Conservation (phyloP, 2,888 invertebrate genomes). For the Oscheius sp. region DNA sequence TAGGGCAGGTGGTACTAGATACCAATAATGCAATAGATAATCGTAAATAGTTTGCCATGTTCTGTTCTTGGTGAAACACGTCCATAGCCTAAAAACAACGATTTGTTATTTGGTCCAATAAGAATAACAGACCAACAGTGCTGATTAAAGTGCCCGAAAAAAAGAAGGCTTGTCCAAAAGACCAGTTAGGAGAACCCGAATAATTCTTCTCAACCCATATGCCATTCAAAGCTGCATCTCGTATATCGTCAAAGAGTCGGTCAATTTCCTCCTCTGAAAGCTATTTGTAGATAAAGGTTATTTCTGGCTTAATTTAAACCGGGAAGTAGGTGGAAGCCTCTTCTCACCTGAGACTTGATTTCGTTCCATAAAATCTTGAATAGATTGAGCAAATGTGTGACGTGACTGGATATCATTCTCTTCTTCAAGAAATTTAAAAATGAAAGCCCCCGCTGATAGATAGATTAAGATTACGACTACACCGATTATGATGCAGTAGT, state of each 20-base stretch:
- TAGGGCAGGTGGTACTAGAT: not conserved
- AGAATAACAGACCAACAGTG: slow-evolving; percentile 79
- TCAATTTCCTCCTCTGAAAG: slow-evolving; percentile 61
- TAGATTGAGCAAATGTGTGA: slow-evolving; percentile 75
- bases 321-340: not conserved
- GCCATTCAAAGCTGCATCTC: slow-evolving; percentile 61
- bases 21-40: slow-evolving; percentile 82
- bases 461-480: slow-evolving; percentile 72
- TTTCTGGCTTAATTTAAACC: not conserved
- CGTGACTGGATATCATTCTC: slow-evolving; percentile 74
- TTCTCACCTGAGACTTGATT: slow-evolving; percentile 40
- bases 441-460: slow-evolving; percentile 78
- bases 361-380: slow-evolving; percentile 77
- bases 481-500: slow-evolving; percentile 19
- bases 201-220: slow-evolving; percentile 80
- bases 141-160: slow-evolving; percentile 87
- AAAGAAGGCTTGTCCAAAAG: slow-evolving; percentile 87
- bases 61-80: slow-evolving; percentile 86
- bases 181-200: slow-evolving; percentile 85
- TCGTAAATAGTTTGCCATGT: slow-evolving; percentile 87
- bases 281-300: not conserved
- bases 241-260: slow-evolving; percentile 57
- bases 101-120: not conserved
- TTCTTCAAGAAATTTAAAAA: slow-evolving; percentile 79
- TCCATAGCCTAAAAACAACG: slow-evolving; percentile 80